Evolutionary conservation across 2,797 vertebrate genomes (phyloP).

Genomic region (Phrynocephalus guinanensis): DNA sequence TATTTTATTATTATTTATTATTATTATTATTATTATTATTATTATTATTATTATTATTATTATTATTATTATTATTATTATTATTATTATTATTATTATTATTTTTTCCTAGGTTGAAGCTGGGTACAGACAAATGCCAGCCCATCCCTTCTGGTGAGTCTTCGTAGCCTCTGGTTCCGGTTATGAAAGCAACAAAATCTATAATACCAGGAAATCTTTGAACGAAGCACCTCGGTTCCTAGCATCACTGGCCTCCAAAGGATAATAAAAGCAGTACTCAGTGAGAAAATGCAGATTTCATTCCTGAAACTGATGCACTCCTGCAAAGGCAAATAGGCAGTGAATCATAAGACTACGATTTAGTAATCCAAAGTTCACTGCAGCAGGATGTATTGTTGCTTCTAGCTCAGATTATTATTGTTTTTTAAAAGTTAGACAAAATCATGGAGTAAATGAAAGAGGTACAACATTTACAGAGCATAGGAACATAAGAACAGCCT

Average conservation of each 20-base stretch:
- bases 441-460: background rate
- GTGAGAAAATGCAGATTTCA: background rate
- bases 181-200: background rate
- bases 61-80: too few species aligned
- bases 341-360: background rate
- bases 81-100: too few species aligned
- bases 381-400: background rate
- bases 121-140: background rate
- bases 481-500: background rate
- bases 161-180: background rate
- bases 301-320: background rate
- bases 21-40: too few species aligned
- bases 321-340: background rate
- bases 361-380: background rate
- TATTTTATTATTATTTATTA: too few species aligned
- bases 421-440: background rate
- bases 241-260: background rate
- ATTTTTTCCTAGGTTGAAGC: background rate
- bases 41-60: too few species aligned
- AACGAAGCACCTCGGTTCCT: conserved; percentile 1
- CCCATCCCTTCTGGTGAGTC: background rate
- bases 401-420: background rate
- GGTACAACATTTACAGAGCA: background rate
- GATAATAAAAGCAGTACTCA: background rate
- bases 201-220: background rate